Evolutionary conservation across 2,113 vertebrate species (phyloP).

Genomic region (Sorex fumeus): DNA sequence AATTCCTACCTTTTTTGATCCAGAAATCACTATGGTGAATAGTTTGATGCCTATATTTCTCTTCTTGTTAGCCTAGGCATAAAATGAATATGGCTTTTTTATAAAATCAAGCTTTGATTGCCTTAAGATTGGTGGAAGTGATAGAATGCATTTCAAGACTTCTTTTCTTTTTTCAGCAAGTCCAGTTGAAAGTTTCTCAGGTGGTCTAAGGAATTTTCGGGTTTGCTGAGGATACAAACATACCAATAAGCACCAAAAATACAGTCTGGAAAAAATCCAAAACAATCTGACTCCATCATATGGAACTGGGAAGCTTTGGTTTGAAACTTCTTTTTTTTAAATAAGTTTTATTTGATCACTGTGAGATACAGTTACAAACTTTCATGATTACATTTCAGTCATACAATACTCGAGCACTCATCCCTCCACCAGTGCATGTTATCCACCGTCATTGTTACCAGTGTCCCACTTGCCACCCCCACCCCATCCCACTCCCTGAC

Average conservation of each 20-base stretch:
- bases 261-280: not conserved
- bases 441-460: no score
- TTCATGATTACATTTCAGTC: no score
- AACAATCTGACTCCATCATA: not conserved
- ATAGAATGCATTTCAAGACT: conserved; percentile 9
- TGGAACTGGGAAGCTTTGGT: not conserved
- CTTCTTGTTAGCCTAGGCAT: conserved; percentile 3
- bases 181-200: not conserved
- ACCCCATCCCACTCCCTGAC: no score
- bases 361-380: no score
- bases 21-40: conserved; percentile 14
- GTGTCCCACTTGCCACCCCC: no score
- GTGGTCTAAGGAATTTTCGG: no score
- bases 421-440: no score
- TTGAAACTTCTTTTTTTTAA: not conserved
- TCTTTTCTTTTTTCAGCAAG: conserved; percentile 38
- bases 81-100: not conserved
- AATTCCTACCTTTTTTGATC: not conserved
- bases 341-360: no score
- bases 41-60: not conserved
- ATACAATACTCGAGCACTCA: no score
- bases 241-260: no score
- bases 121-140: not conserved
- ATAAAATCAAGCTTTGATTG: not conserved
- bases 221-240: no score